A percentile compares a stretch with the other conserved stretches of the same genome.
Conservation (phyloP, 2,797 vertebrate genomes). For the Melanotaenia maccullochi region DNA sequence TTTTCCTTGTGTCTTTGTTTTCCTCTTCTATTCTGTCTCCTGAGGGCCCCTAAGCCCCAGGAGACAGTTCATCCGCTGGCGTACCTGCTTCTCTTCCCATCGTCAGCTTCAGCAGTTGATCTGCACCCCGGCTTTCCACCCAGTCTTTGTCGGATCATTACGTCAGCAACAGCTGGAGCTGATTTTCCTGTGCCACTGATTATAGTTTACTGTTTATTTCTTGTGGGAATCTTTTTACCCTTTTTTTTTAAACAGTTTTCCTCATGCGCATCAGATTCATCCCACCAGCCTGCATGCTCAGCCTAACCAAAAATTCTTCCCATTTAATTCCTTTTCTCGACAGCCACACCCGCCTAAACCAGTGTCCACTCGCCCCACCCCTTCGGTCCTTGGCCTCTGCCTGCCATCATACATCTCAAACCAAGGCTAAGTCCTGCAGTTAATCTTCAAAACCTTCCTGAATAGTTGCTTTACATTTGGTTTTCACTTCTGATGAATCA, state of each 20-base stretch:
- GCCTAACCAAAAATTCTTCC: background rate
- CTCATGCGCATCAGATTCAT: background rate
- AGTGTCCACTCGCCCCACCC: background rate
- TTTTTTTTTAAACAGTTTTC: background rate
- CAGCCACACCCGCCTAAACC: background rate
- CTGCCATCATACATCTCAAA: constrained; percentile 9
- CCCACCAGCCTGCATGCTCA: background rate
- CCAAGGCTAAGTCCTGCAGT: constrained; percentile 8
- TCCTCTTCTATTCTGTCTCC: background rate
- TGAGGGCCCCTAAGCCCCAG: background rate
- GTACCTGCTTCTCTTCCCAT: constrained; percentile 1
- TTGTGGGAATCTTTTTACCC: background rate
- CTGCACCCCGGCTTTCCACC: background rate
- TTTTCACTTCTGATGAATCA: background rate
- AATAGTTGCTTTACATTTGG: background rate
- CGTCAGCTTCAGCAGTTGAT: background rate
- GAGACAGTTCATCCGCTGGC: background rate
- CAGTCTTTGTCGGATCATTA: background rate
- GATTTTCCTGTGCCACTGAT: background rate
- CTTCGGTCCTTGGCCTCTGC: background rate
- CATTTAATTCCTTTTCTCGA: background rate
- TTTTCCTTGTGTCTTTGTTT: background rate
- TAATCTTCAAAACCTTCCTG: constrained; percentile 12
- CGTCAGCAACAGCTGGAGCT: background rate
- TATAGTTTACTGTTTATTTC: constrained; percentile 1